phyloP scores from a whole-genome alignment of 2,113 vertebrate species.

The Rousettus leschenaultii region DNA sequence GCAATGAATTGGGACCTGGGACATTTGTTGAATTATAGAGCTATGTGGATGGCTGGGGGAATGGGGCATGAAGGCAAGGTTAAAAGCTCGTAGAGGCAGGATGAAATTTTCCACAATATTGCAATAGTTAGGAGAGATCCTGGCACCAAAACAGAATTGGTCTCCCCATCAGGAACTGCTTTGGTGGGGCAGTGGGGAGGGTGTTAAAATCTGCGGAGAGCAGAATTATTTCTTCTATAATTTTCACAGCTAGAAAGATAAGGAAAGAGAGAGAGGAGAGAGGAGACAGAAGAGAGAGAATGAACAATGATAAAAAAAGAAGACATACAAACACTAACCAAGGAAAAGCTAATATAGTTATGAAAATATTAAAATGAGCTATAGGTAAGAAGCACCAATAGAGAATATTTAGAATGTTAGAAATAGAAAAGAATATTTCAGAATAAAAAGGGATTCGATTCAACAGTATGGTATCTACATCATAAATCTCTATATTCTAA shows the following conservation, averaged over 20 bases:
- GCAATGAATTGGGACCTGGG: neutral
- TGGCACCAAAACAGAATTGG: neutral
- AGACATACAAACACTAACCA: neutral
- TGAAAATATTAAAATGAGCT: neutral
- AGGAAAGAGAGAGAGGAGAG: no score
- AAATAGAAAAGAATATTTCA: conserved; percentile 8
- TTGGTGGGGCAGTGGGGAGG: neutral
- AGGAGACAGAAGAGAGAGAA: neutral
- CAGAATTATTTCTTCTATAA: neutral
- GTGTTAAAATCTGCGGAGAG: neutral
- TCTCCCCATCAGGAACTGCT: neutral
- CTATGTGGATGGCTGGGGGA: neutral
- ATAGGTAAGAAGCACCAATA: neutral
- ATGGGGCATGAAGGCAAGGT: neutral
- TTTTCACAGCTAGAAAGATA: neutral
- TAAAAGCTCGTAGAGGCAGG: neutral
- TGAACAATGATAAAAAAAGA: neutral
- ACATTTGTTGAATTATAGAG: neutral
- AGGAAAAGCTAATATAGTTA: neutral
- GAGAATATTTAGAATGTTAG: neutral
- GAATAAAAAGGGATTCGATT: neutral
- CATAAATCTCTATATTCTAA: neutral
- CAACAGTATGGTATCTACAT: neutral
- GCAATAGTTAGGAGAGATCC: neutral
- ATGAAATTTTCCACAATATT: neutral